These are phyloP conservation scores for Triops longicaudatus DNA, from an alignment of 1,140 invertebrate species.

Conservation along the genomic window DNA sequence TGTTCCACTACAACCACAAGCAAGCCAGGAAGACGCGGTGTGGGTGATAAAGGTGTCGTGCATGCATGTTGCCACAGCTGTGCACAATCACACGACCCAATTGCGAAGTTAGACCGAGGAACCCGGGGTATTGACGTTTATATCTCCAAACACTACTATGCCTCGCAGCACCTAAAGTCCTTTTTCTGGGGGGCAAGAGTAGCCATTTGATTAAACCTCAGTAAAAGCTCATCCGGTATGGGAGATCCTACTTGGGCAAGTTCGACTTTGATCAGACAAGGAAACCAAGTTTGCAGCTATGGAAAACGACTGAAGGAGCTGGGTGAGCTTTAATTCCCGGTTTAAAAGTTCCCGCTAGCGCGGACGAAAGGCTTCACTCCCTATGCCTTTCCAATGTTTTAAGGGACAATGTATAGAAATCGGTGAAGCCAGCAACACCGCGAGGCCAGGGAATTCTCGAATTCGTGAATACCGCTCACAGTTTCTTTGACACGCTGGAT, in stretches of 20 bases:
- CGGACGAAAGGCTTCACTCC: too few relatives aligned
- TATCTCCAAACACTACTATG: not conserved
- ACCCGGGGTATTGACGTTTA: not conserved
- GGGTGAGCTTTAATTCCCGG: too few relatives aligned
- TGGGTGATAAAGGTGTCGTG: slow-evolving; percentile 11
- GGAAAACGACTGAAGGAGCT: too few relatives aligned
- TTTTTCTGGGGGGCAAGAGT: too few relatives aligned
- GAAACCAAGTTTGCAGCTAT: too few relatives aligned
- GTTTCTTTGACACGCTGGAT: not conserved
- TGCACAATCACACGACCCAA: slow-evolving; percentile 14
- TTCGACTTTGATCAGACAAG: too few relatives aligned
- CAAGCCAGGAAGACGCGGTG: not conserved
- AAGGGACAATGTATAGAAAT: not conserved
- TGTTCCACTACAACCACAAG: not conserved
- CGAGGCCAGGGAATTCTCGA: not conserved
- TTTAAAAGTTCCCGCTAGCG: too few relatives aligned
- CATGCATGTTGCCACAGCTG: slow-evolving; percentile 11
- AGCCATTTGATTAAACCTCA: too few relatives aligned
- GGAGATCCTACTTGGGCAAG: too few relatives aligned
- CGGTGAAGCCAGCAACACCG: not conserved
- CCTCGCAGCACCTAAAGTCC: too few relatives aligned
- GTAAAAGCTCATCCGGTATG: too few relatives aligned
- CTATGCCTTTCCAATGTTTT: too few relatives aligned
- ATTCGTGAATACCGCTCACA: not conserved
- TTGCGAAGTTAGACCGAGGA: not conserved